A percentile compares a stretch with the other conserved stretches of the same genome.
phyloP scores from a whole-genome alignment of 2,797 vertebrate genomes.

The Sciaenops ocellatus region DNA sequence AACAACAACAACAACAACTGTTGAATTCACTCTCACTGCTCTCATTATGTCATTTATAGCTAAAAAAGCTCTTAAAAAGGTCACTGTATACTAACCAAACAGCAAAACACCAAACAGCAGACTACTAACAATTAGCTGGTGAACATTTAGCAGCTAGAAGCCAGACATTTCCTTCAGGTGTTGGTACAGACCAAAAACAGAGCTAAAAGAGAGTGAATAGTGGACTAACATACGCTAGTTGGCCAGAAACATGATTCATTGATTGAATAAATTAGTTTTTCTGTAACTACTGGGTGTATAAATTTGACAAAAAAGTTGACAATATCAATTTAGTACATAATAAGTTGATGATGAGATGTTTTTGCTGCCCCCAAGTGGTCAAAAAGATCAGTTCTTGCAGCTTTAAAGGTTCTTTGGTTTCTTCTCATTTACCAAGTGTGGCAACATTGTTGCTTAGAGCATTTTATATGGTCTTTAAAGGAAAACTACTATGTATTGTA shows the following conservation, averaged over 20 bases:
- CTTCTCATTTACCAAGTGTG: no score
- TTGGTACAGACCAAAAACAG: not conserved
- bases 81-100: no score
- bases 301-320: no score
- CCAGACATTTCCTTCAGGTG: not conserved
- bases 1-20: not conserved
- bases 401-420: not conserved
- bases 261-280: not conserved
- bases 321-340: not conserved
- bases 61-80: not conserved
- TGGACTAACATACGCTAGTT: no score
- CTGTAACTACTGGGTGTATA: not conserved
- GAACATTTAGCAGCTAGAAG: not conserved
- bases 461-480: not conserved
- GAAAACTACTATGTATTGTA: not conserved
- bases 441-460: no score
- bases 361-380: not conserved
- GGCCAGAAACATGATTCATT: no score
- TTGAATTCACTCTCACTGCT: not conserved
- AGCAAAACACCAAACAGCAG: not conserved
- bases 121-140: not conserved
- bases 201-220: not conserved
- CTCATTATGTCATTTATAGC: not conserved
- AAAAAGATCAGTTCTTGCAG: not conserved
- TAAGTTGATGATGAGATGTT: not conserved